phyloP scores from a whole-genome alignment of 2,888 invertebrate genomes.

The Oasisia sp. region DNA sequence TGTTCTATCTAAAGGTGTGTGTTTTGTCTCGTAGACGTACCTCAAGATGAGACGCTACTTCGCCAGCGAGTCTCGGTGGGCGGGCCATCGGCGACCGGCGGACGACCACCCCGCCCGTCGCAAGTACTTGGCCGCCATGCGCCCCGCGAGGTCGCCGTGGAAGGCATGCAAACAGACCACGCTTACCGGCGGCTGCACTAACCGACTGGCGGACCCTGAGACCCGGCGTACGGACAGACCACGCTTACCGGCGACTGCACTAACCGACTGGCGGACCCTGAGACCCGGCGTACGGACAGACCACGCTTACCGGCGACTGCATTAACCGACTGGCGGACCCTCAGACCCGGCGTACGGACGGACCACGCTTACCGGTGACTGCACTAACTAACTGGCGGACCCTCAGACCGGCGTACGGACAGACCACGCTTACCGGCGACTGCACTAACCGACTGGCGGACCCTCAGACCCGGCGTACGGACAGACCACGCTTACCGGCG shows the following conservation, averaged over 20 bases:
- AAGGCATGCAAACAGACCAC: not conserved
- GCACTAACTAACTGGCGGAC: too few species aligned
- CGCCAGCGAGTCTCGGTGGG: not conserved
- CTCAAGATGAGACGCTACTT: constrained; percentile 6
- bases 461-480: too few species aligned
- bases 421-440: too few species aligned
- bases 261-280: not conserved
- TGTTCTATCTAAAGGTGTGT: not conserved
- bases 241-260: constrained; percentile 1
- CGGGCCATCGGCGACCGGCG: not conserved
- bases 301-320: not conserved
- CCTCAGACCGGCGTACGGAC: too few species aligned
- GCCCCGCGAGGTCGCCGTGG: not conserved
- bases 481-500: not conserved
- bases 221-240: not conserved
- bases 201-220: not conserved
- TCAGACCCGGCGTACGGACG: too few species aligned
- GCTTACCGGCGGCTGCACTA: constrained; percentile 4
- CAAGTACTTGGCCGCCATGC: not conserved
- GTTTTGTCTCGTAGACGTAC: not conserved
- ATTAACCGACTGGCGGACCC: too few species aligned
- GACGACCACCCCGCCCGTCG: constrained; percentile 13
- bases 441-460: too few species aligned
- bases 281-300: not conserved
- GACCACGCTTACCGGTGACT: too few species aligned